These are phyloP conservation scores for Sialia sialis DNA, from an alignment of 2,113 vertebrate species.

Conservation along the genomic window DNA sequence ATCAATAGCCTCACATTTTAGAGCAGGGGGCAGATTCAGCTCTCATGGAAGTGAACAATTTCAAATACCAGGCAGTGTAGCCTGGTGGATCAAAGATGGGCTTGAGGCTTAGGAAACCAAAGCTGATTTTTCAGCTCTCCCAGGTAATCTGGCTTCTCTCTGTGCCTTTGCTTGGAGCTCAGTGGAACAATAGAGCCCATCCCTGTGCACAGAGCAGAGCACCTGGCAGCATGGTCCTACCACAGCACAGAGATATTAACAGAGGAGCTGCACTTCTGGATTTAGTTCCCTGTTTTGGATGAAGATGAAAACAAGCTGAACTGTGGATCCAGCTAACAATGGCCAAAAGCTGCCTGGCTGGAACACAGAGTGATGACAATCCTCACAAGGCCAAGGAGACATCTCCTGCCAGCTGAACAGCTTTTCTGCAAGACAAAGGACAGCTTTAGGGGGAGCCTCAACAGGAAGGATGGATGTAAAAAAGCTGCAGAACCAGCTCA, in stretches of 20 bases:
- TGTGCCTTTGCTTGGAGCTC: constrained; percentile 17
- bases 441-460: background rate
- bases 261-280: constrained; percentile 6
- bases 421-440: constrained; percentile 12
- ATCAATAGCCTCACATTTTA: background rate
- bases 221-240: constrained; percentile 33
- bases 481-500: background rate
- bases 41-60: background rate
- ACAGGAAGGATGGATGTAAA: background rate
- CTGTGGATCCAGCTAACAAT: constrained; percentile 20
- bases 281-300: background rate
- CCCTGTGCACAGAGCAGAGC: constrained; percentile 2
- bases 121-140: constrained; percentile 40
- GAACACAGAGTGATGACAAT: constrained; percentile 13
- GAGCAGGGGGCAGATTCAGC: background rate
- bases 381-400: background rate
- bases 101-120: constrained; percentile 7
- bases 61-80: background rate
- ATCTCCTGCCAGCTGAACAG: background rate
- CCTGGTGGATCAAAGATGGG: constrained; percentile 24
- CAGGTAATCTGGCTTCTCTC: constrained; percentile 39
- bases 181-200: background rate
- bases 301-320: constrained; percentile 29
- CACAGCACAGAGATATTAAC: background rate
- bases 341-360: constrained; percentile 5